These are phyloP conservation scores for Chiroxiphia lanceolata DNA, from an alignment of 2,797 vertebrate genomes.

Conservation along the genomic window DNA sequence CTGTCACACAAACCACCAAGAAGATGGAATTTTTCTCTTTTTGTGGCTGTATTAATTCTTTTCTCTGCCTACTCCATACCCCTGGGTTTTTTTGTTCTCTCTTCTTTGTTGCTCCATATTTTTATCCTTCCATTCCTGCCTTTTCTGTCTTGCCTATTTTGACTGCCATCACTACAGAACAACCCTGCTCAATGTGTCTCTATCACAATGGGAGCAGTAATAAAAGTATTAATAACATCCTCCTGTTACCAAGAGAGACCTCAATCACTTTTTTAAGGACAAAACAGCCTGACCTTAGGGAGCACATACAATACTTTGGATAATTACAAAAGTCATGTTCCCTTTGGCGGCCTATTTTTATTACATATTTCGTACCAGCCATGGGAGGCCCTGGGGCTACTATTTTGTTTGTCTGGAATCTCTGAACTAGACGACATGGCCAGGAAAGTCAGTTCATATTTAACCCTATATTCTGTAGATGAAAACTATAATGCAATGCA, in stretches of 20 bases:
- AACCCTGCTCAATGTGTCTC: background rate
- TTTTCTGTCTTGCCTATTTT: background rate
- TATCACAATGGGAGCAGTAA: background rate
- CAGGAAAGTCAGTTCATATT: slow-evolving; percentile 13
- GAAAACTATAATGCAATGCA: background rate
- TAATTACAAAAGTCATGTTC: slow-evolving; percentile 52
- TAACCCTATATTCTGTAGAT: slow-evolving; percentile 26
- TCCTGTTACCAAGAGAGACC: slow-evolving; percentile 10
- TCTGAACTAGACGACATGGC: background rate
- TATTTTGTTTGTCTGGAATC: slow-evolving; percentile 58
- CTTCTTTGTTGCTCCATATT: background rate
- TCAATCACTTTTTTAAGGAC: slow-evolving; percentile 32
- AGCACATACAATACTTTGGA: slow-evolving; percentile 14
- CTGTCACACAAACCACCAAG: background rate
- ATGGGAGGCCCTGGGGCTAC: slow-evolving; percentile 30
- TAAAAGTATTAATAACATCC: slow-evolving; percentile 21
- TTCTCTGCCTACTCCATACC: background rate
- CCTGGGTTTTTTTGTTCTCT: background rate
- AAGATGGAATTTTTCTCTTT: background rate
- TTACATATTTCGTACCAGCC: slow-evolving; percentile 43
- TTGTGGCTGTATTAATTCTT: background rate
- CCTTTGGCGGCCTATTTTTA: slow-evolving; percentile 55
- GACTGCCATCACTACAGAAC: background rate
- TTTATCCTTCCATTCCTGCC: background rate
- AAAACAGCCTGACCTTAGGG: slow-evolving; percentile 26